Conservation (phyloP, 2,113 vertebrate species). For the Pterocles orientalis region DNA sequence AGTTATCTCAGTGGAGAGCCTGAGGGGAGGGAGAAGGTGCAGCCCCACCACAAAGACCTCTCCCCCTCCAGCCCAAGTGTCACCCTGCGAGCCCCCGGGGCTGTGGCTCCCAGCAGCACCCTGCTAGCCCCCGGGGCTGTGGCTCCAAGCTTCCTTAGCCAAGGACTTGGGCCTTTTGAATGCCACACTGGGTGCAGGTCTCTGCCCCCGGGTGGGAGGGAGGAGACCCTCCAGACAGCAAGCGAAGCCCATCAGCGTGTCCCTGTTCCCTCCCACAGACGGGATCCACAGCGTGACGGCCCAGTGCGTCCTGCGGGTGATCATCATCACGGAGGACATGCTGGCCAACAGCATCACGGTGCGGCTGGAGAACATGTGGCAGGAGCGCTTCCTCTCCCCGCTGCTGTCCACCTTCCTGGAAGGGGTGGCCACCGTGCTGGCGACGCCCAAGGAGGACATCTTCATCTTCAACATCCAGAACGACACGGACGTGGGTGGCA, state of each 20-base stretch:
- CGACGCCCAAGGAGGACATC: constrained; percentile 90
- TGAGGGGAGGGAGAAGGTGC: not conserved
- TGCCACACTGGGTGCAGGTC: not conserved
- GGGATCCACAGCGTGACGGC: constrained; percentile 93
- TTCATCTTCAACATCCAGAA: constrained; percentile 99
- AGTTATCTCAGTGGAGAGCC: not conserved
- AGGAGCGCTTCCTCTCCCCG: constrained; percentile 95
- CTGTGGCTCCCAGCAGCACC: too few relatives aligned
- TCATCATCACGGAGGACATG: constrained; percentile 98
- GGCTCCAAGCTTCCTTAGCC: not conserved
- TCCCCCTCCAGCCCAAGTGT: not conserved
- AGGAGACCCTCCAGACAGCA: not conserved
- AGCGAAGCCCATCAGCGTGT: not conserved
- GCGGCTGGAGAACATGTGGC: constrained; percentile 98
- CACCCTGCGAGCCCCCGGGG: not conserved
- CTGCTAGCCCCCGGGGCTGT: not conserved
- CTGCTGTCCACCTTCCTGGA: constrained; percentile 90
- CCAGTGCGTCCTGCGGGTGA: constrained; percentile 90
- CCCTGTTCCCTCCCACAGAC: constrained; percentile 73
- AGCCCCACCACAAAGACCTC: rapidly evolving
- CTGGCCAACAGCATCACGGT: constrained; percentile 96
- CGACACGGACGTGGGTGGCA: constrained; percentile 86
- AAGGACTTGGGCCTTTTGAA: not conserved
- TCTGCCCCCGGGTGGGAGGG: not conserved
- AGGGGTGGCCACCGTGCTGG: constrained; percentile 91